phyloP scores from a whole-genome alignment of 2,113 vertebrate species.

The Rousettus leschenaultii region DNA sequence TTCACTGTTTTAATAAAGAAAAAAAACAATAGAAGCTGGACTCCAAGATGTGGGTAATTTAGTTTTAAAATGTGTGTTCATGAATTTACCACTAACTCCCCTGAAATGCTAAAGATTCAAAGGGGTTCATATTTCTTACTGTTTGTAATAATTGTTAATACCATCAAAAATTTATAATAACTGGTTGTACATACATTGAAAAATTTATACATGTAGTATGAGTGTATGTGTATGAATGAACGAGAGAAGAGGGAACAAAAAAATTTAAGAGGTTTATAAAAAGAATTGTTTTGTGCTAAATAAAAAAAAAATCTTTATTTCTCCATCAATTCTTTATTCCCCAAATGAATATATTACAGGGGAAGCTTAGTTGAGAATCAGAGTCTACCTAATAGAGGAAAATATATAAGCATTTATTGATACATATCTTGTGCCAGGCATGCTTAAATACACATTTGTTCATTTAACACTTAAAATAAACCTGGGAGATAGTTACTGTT shows the following conservation, averaged over 20 bases:
- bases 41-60: slow-evolving; percentile 3
- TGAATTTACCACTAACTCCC: not conserved
- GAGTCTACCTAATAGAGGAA: not conserved
- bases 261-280: not conserved
- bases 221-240: not conserved
- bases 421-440: not conserved
- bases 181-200: not conserved
- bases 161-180: not conserved
- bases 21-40: not conserved
- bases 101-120: slow-evolving; percentile 1
- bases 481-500: not conserved
- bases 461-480: slow-evolving; percentile 7
- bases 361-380: not conserved
- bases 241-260: not conserved
- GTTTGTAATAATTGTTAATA: not conserved
- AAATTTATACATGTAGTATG: not conserved
- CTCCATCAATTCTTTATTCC: not conserved
- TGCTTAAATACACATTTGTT: not conserved
- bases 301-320: not conserved
- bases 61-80: not conserved
- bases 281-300: not conserved
- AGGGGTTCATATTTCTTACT: not conserved
- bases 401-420: not conserved
- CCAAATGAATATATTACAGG: not conserved
- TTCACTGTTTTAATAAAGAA: slow-evolving; percentile 39